A percentile compares a stretch with the other conserved stretches of the same genome.
These are phyloP conservation scores for Butorides virescens DNA, from an alignment of 2,113 vertebrate species.

Conservation along the genomic window DNA sequence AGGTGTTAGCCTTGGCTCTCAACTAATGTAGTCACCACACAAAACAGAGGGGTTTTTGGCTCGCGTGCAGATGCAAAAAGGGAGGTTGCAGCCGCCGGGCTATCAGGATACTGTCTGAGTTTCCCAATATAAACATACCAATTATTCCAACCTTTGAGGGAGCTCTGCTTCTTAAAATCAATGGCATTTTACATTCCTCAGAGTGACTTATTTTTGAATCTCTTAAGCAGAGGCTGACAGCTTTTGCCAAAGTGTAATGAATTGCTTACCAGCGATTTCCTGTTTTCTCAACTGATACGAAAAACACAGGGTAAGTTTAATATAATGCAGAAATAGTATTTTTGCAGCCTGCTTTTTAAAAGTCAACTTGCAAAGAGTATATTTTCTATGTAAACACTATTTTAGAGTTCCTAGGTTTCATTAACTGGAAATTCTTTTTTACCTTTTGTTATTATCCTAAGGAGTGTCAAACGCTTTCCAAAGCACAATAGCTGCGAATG, in stretches of 20 bases:
- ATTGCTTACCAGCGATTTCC: background rate
- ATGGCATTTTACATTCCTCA: background rate
- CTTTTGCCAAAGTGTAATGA: conserved; percentile 6
- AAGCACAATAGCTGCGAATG: background rate
- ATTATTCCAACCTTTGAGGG: background rate
- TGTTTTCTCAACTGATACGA: background rate
- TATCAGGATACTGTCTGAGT: background rate
- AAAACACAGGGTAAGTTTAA: background rate
- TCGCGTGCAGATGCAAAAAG: background rate
- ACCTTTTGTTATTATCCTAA: background rate
- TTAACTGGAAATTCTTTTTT: background rate
- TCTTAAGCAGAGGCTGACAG: background rate
- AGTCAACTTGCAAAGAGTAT: background rate
- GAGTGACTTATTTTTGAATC: background rate
- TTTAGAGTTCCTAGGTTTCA: background rate
- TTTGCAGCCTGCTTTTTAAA: background rate
- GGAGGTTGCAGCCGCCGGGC: background rate
- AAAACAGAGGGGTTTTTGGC: background rate
- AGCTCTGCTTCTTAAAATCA: background rate
- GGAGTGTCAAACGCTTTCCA: background rate
- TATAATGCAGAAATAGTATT: background rate
- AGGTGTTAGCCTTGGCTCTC: background rate
- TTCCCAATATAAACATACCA: background rate
- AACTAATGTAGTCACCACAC: background rate
- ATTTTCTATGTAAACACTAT: background rate